Percentiles rank a stretch among this genome's conserved stretches.
Evolutionary conservation across 2,113 vertebrate species (phyloP).

Genomic region (Pleuronectes platessa): DNA sequence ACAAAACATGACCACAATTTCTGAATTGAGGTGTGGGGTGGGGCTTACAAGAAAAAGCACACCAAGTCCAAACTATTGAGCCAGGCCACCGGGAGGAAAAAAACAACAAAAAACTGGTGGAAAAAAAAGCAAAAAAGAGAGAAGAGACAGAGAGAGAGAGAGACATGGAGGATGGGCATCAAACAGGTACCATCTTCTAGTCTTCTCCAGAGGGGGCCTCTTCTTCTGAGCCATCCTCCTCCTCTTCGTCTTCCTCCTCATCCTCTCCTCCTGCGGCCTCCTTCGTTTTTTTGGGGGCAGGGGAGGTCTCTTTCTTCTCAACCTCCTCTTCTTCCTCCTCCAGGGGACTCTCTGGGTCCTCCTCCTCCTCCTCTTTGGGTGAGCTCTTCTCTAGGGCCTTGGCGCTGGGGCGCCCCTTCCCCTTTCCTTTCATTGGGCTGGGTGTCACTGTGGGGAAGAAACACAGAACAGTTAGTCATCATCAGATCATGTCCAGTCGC

Average conservation of each 20-base stretch:
- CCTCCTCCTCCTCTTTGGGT: slow-evolving; percentile 92
- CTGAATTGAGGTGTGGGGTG: not conserved
- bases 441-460: slow-evolving; percentile 87
- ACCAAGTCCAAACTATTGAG: slow-evolving; percentile 79
- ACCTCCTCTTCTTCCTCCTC: slow-evolving; percentile 86
- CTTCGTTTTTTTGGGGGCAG: slow-evolving; percentile 89
- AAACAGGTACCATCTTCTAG: slow-evolving; percentile 80
- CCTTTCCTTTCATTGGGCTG: slow-evolving; percentile 98
- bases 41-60: slow-evolving; percentile 58
- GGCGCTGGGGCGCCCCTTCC: slow-evolving; percentile 94
- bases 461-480: not conserved
- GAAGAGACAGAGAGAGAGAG: slow-evolving; percentile 62
- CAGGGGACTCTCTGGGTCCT: slow-evolving; percentile 87
- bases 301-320: slow-evolving; percentile 89
- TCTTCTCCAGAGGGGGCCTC: slow-evolving; percentile 97
- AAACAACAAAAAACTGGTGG: slow-evolving; percentile 20
- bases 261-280: slow-evolving; percentile 82
- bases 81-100: slow-evolving; percentile 77
- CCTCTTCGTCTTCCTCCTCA: slow-evolving; percentile 85
- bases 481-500: too few species aligned
- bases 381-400: slow-evolving; percentile 96
- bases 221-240: slow-evolving; percentile 96
- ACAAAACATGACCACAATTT: slow-evolving; percentile 30
- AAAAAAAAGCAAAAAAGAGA: slow-evolving; percentile 51
- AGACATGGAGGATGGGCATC: slow-evolving; percentile 58